phyloP scores from a whole-genome alignment of 2,113 vertebrate genomes.

The Enhydra lutris region DNA sequence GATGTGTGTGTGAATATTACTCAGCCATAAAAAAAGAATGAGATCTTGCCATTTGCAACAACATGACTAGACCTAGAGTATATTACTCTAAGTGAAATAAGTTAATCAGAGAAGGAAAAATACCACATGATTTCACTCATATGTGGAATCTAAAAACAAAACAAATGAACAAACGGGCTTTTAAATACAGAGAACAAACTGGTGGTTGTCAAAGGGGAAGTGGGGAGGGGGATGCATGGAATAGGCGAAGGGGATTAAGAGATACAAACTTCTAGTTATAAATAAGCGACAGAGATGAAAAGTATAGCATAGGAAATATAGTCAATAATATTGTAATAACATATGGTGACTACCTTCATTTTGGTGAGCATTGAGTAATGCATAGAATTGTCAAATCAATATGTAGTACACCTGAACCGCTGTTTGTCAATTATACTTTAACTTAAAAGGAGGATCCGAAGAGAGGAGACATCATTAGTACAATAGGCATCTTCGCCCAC shows the following conservation, averaged over 20 bases:
- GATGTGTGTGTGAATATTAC: background rate
- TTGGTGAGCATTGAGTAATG: background rate
- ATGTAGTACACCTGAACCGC: background rate
- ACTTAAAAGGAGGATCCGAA: background rate
- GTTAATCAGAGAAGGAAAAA: background rate
- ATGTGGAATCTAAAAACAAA: background rate
- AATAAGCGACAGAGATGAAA: background rate
- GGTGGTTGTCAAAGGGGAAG: background rate
- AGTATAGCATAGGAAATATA: background rate
- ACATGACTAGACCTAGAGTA: background rate
- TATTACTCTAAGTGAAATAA: background rate
- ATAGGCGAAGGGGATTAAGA: background rate
- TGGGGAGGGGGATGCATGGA: background rate
- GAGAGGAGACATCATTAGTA: background rate
- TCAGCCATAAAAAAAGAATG: background rate
- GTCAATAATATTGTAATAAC: background rate
- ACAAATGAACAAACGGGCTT: background rate
- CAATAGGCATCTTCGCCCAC: background rate
- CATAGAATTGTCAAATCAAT: background rate
- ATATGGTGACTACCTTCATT: background rate
- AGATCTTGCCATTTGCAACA: background rate
- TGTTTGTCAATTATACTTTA: background rate
- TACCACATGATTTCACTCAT: background rate
- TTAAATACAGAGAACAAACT: background rate
- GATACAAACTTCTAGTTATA: background rate